Base-by-base conservation (phyloP, 2,888 invertebrate species). In the Therioaphis trifolii region DNA sequence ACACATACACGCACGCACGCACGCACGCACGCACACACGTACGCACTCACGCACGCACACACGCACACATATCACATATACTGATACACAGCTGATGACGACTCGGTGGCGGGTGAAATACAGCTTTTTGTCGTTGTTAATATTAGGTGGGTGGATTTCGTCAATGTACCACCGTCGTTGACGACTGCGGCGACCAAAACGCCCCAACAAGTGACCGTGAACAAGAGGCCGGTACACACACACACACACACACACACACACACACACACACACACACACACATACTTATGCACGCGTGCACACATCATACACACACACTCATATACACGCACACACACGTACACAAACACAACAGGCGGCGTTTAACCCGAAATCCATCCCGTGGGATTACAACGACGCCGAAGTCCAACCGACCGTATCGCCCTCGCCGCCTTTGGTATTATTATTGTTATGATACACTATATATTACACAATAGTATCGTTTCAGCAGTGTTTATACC, bases 171-270 rank as follows among this genome's bases (percentile, higher is more conserved):
- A 24, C 55, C 68, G 24, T 12, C 52, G 15, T 5, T n/a, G n/a
- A n/a, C n/a, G n/a, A n/a, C n/a, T n/a, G n/a, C 27, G 49, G 58
- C 79, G 58, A 15, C 71, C 58, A 46, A 76, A 80, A 72, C 80
- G 80, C 80, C 80, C 80, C 72, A 82, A 82, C 80, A 82, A 82
- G 80, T 82, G 80, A 82, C 80, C 80, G 80, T 82, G 80, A 82
- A 82, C 80, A 82, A 82, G 80, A 82, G 72, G 61, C 49, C 80
- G 61, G 71, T 61, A 69, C 55, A n/a, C 40, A 46, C 61, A 12
- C 29, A 29, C 79, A 27, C 76, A 43, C 21, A 15, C 69, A n/a
- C n/a, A n/a, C n/a, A n/a, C n/a, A n/a, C n/a, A n/a, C n/a, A n/a
- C n/a, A n/a, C n/a, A n/a, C n/a, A n/a, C n/a, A n/a, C n/a, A n/a